Base-by-base conservation (phyloP, 2,888 invertebrate species). In the Tetramorium bicarinatum region DNA sequence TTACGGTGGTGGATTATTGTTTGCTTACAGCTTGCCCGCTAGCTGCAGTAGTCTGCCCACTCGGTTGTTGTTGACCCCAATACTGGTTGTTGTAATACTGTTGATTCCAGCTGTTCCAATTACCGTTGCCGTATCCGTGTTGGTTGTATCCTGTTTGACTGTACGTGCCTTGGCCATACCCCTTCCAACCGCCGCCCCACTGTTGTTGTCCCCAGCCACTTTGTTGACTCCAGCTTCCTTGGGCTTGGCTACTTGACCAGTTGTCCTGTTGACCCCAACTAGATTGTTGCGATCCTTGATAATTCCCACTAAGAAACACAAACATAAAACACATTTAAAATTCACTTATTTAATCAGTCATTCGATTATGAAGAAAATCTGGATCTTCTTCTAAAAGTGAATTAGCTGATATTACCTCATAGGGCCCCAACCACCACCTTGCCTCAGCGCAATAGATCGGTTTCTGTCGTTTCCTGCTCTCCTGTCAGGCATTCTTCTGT, bases 31-130 rank as follows among this genome's bases (percentile, higher is more conserved):
- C 88, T 89, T 94, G 94, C 82, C 94, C 91, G 90, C 91, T 87
- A 87, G 93, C 90, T 87, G 92, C 90, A 85, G 92, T 84, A 54
- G 93, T 89, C 80, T 93, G 90, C 72, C 93, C 93, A 85, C 94
- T 91, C 71, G 89, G 90, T 88, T 90, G 92, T 84, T 93, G 94
- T 83, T 93, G 93, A 86, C 93, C 92, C 85, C 92, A 91, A 94
- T 94, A 94, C 94, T 94, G 94, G 93, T 94, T 94, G 92, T 93
- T 93, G 91, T 94, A 94, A 94, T 94, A 94, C 94, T 94, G 94
- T 92, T 92, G 91, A 89, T 93, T 93, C 94, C 93, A 94, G 91
- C 92, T 92, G 81, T 91, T 92, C 93, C 94, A 95, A 88, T 94
- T 95, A 77, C 94, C 94, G 83, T 94, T 94, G 47, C 94, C 94